A percentile compares a stretch with the other conserved stretches of the same genome.
These are phyloP conservation scores for Pygocentrus nattereri DNA, from an alignment of 2,797 vertebrate genomes.

Conservation along the genomic window DNA sequence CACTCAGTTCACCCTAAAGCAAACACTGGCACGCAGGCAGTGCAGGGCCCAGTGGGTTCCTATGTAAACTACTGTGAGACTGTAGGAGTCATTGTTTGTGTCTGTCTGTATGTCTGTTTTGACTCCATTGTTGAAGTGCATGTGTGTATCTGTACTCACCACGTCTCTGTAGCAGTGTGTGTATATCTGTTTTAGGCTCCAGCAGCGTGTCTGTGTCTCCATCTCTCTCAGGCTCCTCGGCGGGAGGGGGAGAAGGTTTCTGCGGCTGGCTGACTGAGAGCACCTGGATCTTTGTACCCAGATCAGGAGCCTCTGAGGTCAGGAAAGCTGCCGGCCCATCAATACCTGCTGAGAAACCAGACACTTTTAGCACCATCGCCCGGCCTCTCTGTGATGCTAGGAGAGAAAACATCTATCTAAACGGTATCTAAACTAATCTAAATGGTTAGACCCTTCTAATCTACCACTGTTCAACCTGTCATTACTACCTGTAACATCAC, in stretches of 20 bases:
- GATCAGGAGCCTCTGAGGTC: constrained; percentile 80
- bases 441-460: not conserved
- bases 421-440: too few relatives aligned
- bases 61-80: constrained; percentile 2
- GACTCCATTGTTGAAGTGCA: not conserved
- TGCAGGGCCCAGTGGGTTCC: not conserved
- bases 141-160: constrained; percentile 74
- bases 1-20: constrained; percentile 12
- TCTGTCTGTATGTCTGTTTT: not conserved
- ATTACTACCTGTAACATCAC: not conserved
- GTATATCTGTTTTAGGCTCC: constrained; percentile 86
- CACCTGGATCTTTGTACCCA: constrained; percentile 79
- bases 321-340: constrained; percentile 90
- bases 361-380: not conserved
- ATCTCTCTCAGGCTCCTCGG: constrained; percentile 77
- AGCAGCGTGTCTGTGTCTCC: constrained; percentile 75
- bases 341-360: constrained; percentile 78
- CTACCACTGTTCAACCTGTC: not conserved
- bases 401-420: not conserved
- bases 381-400: not conserved
- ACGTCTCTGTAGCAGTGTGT: constrained; percentile 89
- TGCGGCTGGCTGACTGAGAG: constrained; percentile 76
- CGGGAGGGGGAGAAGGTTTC: constrained; percentile 68
- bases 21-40: constrained; percentile 3
- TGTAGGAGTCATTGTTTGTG: not conserved